phyloP scores from a whole-genome alignment of 2,113 vertebrate genomes.

The Brevimyrus niger region DNA sequence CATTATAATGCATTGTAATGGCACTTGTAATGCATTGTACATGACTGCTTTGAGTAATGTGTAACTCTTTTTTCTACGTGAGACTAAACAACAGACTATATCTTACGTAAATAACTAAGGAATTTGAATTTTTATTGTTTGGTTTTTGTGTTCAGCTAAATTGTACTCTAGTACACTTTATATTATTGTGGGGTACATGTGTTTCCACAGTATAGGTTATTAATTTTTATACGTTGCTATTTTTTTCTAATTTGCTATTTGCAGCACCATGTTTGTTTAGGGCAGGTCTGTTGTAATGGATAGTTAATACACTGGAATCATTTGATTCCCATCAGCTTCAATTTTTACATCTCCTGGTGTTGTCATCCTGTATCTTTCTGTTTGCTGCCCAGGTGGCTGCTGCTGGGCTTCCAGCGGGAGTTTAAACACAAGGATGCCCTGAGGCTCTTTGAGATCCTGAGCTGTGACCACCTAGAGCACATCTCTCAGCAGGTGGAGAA shows the following conservation, averaged over 20 bases:
- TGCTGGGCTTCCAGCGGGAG: slow-evolving; percentile 70
- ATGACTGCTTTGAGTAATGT: too few species aligned
- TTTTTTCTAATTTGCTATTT: background rate
- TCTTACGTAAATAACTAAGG: background rate
- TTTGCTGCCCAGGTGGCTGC: slow-evolving; percentile 58
- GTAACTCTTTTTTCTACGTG: background rate
- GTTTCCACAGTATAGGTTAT: background rate
- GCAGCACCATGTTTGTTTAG: background rate
- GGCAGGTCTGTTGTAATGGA: background rate
- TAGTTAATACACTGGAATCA: background rate
- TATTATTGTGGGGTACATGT: background rate
- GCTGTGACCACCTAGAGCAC: slow-evolving; percentile 65
- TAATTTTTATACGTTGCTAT: background rate
- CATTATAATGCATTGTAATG: too few species aligned
- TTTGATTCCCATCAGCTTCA: background rate
- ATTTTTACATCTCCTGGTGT: background rate
- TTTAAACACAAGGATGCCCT: slow-evolving; percentile 66
- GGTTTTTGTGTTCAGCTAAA: background rate
- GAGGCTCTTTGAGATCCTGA: slow-evolving; percentile 70
- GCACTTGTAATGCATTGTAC: too few species aligned
- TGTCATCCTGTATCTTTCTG: background rate
- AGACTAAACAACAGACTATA: background rate
- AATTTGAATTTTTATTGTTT: background rate
- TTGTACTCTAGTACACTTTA: background rate
- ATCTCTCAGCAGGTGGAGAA: slow-evolving; percentile 62